Evolutionary conservation across 2,888 invertebrate species (phyloP).

Genomic region (Cetonia aurata): DNA sequence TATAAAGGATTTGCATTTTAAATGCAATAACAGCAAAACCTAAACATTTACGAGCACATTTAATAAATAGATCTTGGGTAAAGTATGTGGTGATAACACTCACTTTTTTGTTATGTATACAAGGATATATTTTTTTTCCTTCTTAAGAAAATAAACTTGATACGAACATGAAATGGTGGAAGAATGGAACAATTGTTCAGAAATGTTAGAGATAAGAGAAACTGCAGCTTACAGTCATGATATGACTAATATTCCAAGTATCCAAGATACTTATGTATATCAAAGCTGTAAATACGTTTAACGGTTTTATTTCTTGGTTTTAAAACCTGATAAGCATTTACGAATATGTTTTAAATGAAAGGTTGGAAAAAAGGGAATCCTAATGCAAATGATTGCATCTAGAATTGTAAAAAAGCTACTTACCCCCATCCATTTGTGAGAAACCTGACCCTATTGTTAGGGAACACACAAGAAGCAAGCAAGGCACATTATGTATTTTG

Average conservation of each 20-base stretch:
- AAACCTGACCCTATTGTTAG: conserved; percentile 25
- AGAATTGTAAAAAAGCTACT: not conserved
- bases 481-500: conserved; percentile 24
- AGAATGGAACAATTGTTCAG: conserved; percentile 16
- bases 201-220: conserved; percentile 19
- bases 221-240: conserved; percentile 14
- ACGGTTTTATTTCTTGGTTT: conserved; percentile 1
- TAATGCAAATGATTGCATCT: not conserved
- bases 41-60: too few relatives aligned
- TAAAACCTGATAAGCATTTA: not conserved
- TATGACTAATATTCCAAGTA: conserved; percentile 29
- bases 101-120: not conserved
- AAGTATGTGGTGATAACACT: too few relatives aligned
- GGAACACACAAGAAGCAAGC: not conserved
- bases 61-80: not conserved
- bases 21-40: not conserved
- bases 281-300: not conserved
- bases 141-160: not conserved
- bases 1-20: not conserved
- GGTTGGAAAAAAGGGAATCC: conserved; percentile 1
- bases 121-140: not conserved
- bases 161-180: not conserved
- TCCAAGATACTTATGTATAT: not conserved
- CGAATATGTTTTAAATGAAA: not conserved
- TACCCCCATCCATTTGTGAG: conserved; percentile 32